Evolutionary conservation across 2,797 vertebrate species (phyloP), one percentile per base, ranked within the genome.

Genomic region (Hephaestus fuliginosus): DNA sequence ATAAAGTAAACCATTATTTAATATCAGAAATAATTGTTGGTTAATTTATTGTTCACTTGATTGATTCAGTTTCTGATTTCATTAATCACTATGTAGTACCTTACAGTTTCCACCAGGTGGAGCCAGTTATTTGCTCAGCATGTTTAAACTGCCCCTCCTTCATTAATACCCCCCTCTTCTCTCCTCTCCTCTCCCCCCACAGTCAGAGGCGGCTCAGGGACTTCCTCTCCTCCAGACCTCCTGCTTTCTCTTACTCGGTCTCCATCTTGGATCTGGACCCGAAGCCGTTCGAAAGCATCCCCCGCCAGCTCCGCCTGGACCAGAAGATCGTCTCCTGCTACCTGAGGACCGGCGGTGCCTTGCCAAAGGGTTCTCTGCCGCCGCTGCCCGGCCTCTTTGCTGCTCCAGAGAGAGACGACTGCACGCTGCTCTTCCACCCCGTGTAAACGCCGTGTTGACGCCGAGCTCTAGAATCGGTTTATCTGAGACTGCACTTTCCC

Each of bases 261-360:
- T 98, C 98, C 77, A 97, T 99, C 88, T 89, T 99, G 94, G 98
- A 99, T 83, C 92, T 99, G 8, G 98, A 99, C 87, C 97, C 98
- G 1, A 99, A 99, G 85, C 97, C 97, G 0, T 97, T 98, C 0
- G 97, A 98, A 82, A 97, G 96, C 93, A 97, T 99, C 79, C 96
- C 96, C 44, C 95, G 97, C 72, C 98, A 99, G 94, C 94, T 97
- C 90, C 96, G 96, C 62, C 94, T 99, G 1, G 98, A 99, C 80
- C 95, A 96, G 89, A 97, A 97, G 93, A 98, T 99, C 1, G 97
- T 98, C 62, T 97, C 94, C 86, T 97, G 96, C 87, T 99, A 98
- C 89, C 84, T 97, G 84, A 96, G 96, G 92, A 95, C 80, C 1
- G 94, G 95, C 3, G 95, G 80, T 2, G 65, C 95, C 70, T 93